A percentile compares a stretch with the other conserved stretches of the same genome.
Evolutionary conservation across 1,140 invertebrate species (phyloP).

Genomic region (Drepana arcuata): DNA sequence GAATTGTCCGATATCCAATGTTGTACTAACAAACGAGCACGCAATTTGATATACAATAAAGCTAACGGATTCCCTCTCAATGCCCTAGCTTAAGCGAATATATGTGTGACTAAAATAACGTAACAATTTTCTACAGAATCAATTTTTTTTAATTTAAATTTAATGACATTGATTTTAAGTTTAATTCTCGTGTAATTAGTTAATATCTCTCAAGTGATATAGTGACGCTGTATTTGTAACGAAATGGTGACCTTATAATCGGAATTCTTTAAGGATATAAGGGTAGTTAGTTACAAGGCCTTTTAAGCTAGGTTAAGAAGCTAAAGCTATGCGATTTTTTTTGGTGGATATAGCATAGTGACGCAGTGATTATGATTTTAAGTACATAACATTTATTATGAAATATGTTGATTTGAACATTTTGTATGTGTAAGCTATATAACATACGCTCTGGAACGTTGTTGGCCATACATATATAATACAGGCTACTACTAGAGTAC

Average conservation of each 20-base stretch:
- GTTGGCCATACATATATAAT: conserved; percentile 21
- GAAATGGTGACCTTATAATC: conserved; percentile 61
- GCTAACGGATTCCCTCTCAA: conserved; percentile 46
- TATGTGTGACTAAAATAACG: conserved; percentile 53
- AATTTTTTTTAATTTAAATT: conserved; percentile 41
- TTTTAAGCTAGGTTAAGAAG: conserved; percentile 51
- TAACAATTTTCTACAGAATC: conserved; percentile 64
- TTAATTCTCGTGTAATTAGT: conserved; percentile 36
- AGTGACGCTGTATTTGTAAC: conserved; percentile 49
- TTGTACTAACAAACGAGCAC: too few relatives aligned
- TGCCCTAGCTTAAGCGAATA: conserved; percentile 52
- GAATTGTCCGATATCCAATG: conserved; percentile 35
- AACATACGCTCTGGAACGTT: conserved; percentile 26
- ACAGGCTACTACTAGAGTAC: conserved; percentile 10
- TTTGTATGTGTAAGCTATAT: conserved; percentile 12
- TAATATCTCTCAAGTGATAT: conserved; percentile 61
- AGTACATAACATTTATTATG: conserved; percentile 29
- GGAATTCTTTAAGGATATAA: conserved; percentile 65
- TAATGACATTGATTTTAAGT: conserved; percentile 39
- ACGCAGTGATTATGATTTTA: conserved; percentile 13
- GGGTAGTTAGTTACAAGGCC: conserved; percentile 65
- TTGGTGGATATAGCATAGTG: conserved; percentile 41
- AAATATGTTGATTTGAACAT: conserved; percentile 27
- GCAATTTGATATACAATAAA: neutral
- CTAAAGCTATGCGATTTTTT: conserved; percentile 43